Base-by-base conservation (phyloP, 2,797 vertebrate species). In the Emydoidea blandingii region DNA sequence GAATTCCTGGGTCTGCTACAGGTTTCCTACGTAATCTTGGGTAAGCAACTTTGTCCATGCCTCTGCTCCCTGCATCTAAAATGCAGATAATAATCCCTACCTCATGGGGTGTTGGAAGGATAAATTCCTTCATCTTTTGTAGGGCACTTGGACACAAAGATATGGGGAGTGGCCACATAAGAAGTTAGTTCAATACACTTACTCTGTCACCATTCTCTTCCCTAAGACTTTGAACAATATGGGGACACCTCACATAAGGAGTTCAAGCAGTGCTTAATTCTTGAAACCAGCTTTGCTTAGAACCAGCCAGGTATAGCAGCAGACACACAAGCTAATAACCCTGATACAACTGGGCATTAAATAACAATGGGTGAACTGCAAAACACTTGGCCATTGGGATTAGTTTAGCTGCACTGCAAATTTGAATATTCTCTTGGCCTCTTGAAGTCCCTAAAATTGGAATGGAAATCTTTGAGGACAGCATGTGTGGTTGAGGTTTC, bases 41-140 rank as follows among this genome's bases (percentile, higher is more conserved):
- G 23, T 44, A 37, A 37, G 37, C 79, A 12, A 2, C 15, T 47
- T 31, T 68, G 10, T 41, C 41, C 87, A 3, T 80, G 31, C 23
- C 84, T 76, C 41, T 91, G 54, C 59, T 84, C 18, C n/a, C 23
- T 21, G 8, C 54, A 23, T 2, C 0, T 25, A 50, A 79, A 89
- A 85, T 8, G 29, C 25, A 25, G 79, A 37, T 7, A 62, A 41
- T 50, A 78, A 72, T 62, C 27, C 53, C 68, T 80, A n/a, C 18
- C 14, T 87, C 14, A 14, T 25, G 37, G 23, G 6, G 25, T 47
- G 41, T 4, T 37, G 31, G 15, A 7, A 37, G 52, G 37, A 79
- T 62, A 31, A 90, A 79, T 31, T 56, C 1, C 5, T 3, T 27
- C 10, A 4, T 29, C 2, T 0, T 0, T 65, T 83, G 68, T 23